phyloP scores from a whole-genome alignment of 2,113 vertebrate species.

The Cygnus buccinator region DNA sequence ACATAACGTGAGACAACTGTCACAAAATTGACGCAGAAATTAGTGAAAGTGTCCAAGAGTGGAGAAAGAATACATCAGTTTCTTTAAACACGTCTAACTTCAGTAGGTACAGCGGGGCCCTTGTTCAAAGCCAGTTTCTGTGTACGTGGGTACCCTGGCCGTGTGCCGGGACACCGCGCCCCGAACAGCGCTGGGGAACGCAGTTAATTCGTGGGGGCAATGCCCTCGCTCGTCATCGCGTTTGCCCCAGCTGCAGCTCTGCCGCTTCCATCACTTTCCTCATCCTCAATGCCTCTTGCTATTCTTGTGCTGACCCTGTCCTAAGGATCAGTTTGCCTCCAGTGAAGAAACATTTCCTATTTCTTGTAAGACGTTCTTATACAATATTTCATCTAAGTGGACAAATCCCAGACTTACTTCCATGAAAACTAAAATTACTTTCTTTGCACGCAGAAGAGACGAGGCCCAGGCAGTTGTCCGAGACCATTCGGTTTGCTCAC shows the following conservation, averaged over 20 bases:
- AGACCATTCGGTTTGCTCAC: neutral
- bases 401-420: neutral
- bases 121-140: no score
- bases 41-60: neutral
- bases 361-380: no score
- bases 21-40: neutral
- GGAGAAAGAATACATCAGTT: neutral
- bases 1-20: no score
- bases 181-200: accelerated
- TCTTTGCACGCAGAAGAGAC: neutral
- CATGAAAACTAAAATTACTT: neutral
- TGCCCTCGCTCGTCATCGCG: accelerated
- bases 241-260: neutral
- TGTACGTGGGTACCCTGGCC: accelerated
- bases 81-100: neutral
- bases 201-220: accelerated
- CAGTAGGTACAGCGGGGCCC: neutral
- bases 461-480: neutral
- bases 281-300: neutral
- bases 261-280: neutral
- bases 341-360: no score
- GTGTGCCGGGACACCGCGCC: neutral
- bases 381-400: accelerated
- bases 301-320: neutral
- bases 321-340: neutral